These are phyloP conservation scores for Machimus rusticus DNA, from an alignment of 2,888 invertebrate genomes.

Conservation along the genomic window DNA sequence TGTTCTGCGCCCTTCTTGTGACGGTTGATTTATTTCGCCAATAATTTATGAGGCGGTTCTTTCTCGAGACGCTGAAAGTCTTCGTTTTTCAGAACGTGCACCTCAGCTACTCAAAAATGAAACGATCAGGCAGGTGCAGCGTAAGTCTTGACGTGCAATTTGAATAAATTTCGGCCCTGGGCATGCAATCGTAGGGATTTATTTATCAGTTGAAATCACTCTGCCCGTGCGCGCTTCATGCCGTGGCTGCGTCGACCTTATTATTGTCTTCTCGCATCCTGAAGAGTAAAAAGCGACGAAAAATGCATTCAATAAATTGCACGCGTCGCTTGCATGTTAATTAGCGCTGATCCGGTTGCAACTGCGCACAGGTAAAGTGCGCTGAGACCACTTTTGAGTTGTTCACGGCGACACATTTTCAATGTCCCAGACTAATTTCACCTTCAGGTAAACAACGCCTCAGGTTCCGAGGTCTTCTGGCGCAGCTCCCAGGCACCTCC, in stretches of 20 bases:
- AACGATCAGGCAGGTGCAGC: constrained; percentile 8
- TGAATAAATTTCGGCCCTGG: constrained; percentile 23
- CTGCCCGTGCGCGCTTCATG: neutral
- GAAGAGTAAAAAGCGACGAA: neutral
- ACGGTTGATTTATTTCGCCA: constrained; percentile 42
- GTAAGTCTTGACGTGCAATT: neutral
- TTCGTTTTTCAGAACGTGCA: neutral
- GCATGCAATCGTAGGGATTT: constrained; percentile 14
- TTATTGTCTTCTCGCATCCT: neutral
- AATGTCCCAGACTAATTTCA: constrained; percentile 13
- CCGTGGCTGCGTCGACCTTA: neutral
- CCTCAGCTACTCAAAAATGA: neutral
- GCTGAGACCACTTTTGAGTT: neutral
- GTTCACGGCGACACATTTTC: neutral
- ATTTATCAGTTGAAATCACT: neutral
- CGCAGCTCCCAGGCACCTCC: neutral
- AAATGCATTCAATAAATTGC: constrained; percentile 19
- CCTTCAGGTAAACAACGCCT: constrained; percentile 2
- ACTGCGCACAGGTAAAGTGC: neutral
- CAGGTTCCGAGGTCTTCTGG: neutral
- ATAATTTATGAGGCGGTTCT: constrained; percentile 18
- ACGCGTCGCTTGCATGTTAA: constrained; percentile 9
- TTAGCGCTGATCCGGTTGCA: constrained; percentile 2
- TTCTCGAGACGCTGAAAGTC: neutral
- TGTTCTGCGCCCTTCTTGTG: constrained; percentile 4